These are phyloP conservation scores for Marmota monax DNA, from an alignment of 2,113 vertebrate genomes.

Conservation along the genomic window DNA sequence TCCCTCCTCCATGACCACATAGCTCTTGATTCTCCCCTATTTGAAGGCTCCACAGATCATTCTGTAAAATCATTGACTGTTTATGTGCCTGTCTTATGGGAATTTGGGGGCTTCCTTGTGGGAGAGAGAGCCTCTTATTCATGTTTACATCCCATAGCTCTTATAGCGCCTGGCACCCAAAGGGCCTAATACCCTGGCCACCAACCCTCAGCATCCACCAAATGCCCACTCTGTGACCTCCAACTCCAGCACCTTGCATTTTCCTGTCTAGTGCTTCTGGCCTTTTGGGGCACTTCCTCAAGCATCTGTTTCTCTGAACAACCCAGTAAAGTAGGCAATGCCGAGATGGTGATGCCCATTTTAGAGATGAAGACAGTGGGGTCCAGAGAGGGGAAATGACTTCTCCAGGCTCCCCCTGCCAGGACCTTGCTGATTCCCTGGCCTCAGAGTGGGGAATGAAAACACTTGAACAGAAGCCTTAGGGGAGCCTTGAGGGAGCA, in stretches of 20 bases:
- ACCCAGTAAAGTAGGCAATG: neutral
- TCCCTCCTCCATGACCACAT: neutral
- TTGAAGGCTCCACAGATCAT: neutral
- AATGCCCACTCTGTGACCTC: neutral
- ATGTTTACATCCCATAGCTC: neutral
- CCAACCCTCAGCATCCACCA: neutral
- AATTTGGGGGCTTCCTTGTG: neutral
- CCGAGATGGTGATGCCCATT: neutral
- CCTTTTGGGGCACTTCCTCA: neutral
- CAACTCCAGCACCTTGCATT: neutral
- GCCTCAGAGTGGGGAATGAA: neutral
- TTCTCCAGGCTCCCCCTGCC: neutral
- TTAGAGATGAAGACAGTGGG: neutral
- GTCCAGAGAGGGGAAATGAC: neutral
- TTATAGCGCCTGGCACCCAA: neutral
- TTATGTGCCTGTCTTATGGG: neutral
- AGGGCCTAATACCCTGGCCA: neutral
- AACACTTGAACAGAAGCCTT: neutral
- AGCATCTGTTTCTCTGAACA: neutral
- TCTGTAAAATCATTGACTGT: neutral
- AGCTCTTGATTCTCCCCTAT: neutral
- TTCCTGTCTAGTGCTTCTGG: neutral
- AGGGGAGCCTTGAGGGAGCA: neutral
- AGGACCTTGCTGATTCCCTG: neutral
- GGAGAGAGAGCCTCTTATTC: neutral